Conservation (phyloP, 2,113 vertebrate species). For the Phodopus roborovskii region DNA sequence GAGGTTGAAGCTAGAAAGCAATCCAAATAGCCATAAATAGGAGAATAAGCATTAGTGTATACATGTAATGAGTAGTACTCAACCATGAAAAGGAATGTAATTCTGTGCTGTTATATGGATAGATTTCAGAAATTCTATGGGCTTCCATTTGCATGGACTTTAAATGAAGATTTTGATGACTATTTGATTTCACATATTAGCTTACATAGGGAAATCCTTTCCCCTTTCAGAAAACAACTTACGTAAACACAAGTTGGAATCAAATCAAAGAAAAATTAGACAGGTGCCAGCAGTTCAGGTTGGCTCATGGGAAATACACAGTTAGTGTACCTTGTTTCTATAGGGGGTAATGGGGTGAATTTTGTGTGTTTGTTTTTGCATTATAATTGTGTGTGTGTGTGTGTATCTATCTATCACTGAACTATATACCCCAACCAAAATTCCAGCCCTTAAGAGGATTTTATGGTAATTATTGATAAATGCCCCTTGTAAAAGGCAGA, state of each 20-base stretch:
- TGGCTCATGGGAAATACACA: constrained; percentile 38
- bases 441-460: constrained; percentile 28
- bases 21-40: neutral
- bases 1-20: neutral
- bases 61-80: constrained; percentile 15
- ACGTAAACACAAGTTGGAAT: constrained; percentile 33
- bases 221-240: constrained; percentile 53
- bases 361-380: neutral
- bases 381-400: neutral
- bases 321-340: constrained; percentile 53
- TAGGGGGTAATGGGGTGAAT: constrained; percentile 8
- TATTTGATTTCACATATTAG: constrained; percentile 45
- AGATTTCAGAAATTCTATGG: neutral
- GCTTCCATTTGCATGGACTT: neutral
- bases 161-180: constrained; percentile 30
- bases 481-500: neutral
- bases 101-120: neutral
- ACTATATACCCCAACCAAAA: neutral
- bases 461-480: neutral
- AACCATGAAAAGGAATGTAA: neutral
- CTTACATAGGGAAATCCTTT: constrained; percentile 26
- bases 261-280: constrained; percentile 43
- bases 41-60: constrained; percentile 22
- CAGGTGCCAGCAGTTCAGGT: neutral
- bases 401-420: no score